Percentiles rank a stretch among this genome's conserved stretches.
Conservation (phyloP, 2,888 invertebrate genomes). For the Leucozona laternaria region DNA sequence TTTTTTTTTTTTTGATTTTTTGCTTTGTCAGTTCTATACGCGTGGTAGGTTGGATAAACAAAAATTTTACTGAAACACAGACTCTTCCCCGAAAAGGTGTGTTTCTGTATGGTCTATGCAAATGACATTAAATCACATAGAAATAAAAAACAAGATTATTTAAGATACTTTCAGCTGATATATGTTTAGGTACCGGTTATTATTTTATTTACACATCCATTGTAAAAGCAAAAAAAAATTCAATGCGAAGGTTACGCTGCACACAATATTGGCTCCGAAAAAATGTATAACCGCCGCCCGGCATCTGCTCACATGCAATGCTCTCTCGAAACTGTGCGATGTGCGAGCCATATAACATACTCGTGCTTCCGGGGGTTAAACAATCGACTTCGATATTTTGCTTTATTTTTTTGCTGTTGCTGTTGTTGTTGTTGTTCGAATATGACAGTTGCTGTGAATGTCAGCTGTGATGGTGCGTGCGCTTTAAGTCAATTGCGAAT, state of each 20-base stretch:
- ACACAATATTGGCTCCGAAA: constrained; percentile 2
- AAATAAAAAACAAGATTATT: constrained; percentile 29
- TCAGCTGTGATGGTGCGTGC: constrained; percentile 67
- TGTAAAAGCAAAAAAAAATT: constrained; percentile 10
- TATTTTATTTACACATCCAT: constrained; percentile 26
- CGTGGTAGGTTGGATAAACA: constrained; percentile 48
- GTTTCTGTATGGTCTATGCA: not conserved
- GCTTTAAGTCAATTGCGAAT: constrained; percentile 3
- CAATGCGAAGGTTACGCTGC: constrained; percentile 39
- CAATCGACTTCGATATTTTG: constrained; percentile 37
- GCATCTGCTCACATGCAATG: constrained; percentile 61
- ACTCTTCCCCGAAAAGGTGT: constrained; percentile 20
- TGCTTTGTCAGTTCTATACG: constrained; percentile 12
- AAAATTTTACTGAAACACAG: constrained; percentile 6
- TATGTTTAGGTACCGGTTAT: constrained; percentile 51
- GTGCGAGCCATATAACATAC: constrained; percentile 20
- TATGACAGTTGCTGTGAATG: constrained; percentile 61
- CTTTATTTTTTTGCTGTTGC: constrained; percentile 17
- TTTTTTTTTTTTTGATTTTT: constrained; percentile 30
- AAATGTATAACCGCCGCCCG: constrained; percentile 13
- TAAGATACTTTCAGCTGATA: not conserved
- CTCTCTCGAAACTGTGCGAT: constrained; percentile 69
- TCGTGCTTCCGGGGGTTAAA: constrained; percentile 65
- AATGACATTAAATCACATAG: constrained; percentile 18
- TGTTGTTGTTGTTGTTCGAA: constrained; percentile 12